phyloP scores from a whole-genome alignment of 2,888 invertebrate genomes.

The Pammene aurita region DNA sequence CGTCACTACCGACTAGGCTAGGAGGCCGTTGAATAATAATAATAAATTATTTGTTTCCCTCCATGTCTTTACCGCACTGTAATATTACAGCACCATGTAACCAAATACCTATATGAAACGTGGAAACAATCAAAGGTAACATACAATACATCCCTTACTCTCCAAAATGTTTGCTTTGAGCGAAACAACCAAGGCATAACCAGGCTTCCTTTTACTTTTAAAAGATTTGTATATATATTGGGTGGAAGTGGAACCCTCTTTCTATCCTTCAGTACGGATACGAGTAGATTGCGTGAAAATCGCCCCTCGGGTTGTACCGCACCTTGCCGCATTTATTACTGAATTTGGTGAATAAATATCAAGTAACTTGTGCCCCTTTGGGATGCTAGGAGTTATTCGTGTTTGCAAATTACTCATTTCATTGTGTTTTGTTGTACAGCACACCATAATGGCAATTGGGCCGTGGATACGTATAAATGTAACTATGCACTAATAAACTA shows the following conservation, averaged over 20 bases:
- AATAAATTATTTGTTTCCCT: no score
- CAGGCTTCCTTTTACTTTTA: not conserved
- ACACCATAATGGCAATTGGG: no score
- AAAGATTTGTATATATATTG: not conserved
- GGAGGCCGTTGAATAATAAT: no score
- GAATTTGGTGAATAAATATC: slow-evolving; percentile 19
- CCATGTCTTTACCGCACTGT: no score
- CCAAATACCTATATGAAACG: not conserved
- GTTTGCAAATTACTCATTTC: not conserved
- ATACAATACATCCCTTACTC: not conserved
- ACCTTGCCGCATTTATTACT: slow-evolving; percentile 2
- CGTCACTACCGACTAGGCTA: no score
- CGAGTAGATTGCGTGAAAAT: slow-evolving; percentile 11
- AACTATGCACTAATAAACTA: no score
- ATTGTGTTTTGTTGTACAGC: not conserved
- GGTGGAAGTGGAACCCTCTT: slow-evolving; percentile 1
- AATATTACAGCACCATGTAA: no score
- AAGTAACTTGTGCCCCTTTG: not conserved
- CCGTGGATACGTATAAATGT: no score
- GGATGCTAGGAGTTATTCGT: slow-evolving; percentile 13
- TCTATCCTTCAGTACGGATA: not conserved
- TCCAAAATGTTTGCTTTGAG: not conserved
- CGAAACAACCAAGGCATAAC: slow-evolving; percentile 1
- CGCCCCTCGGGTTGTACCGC: not conserved
- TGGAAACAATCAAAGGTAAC: slow-evolving; percentile 6